A percentile compares a stretch with the other conserved stretches of the same genome.
Evolutionary conservation across 2,888 invertebrate species (phyloP).

Genomic region (Brachyptera risi): DNA sequence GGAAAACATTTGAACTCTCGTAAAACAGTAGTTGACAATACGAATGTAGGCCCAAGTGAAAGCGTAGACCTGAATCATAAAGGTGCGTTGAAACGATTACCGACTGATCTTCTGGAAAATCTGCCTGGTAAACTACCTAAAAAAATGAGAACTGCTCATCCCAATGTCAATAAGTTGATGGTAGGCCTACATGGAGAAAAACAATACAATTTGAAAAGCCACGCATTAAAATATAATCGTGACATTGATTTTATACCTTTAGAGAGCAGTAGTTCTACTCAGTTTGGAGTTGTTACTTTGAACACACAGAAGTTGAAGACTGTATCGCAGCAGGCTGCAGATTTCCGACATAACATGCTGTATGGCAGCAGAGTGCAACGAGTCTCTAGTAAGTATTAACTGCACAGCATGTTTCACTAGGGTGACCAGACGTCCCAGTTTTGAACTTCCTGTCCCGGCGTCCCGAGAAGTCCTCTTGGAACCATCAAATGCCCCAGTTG

Average conservation of each 20-base stretch:
- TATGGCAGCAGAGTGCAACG: constrained; percentile 24
- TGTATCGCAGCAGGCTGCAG: constrained; percentile 24
- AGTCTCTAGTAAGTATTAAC: constrained; percentile 28
- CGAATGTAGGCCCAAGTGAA: too few species aligned
- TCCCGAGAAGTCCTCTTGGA: too few species aligned
- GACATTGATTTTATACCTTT: constrained; percentile 30
- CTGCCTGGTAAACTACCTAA: constrained; percentile 12
- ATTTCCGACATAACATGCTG: constrained; percentile 27
- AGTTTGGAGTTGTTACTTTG: constrained; percentile 30
- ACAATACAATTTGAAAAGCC: background rate
- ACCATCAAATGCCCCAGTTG: too few species aligned
- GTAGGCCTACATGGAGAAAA: background rate
- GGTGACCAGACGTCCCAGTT: too few species aligned
- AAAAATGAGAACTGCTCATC: background rate
- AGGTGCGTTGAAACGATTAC: constrained; percentile 1
- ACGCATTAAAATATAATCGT: background rate
- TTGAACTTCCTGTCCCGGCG: too few species aligned
- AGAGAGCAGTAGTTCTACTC: constrained; percentile 16
- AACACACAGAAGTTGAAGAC: constrained; percentile 21
- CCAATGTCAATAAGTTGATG: background rate
- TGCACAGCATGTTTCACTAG: too few species aligned
- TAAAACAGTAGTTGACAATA: too few species aligned
- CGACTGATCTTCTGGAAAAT: constrained; percentile 15
- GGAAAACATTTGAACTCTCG: background rate
- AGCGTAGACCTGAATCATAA: too few species aligned